Percentiles rank a stretch among this genome's conserved stretches.
phyloP scores from a whole-genome alignment of 1,140 invertebrate genomes.

The Sinonovacula constricta region DNA sequence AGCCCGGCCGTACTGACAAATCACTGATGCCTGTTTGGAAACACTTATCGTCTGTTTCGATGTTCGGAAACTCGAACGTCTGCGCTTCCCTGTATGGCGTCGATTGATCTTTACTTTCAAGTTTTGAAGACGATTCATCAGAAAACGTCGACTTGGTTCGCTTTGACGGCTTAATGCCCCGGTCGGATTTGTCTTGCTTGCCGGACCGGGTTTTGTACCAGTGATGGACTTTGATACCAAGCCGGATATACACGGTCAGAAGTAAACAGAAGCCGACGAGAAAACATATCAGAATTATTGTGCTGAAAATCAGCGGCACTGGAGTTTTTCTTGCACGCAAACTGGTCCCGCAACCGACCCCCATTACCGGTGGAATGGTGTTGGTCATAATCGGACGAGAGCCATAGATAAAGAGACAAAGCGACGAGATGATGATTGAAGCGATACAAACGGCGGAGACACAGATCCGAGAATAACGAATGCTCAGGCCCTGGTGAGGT shows the following conservation, averaged over 20 bases:
- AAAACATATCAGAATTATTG: constrained; percentile 38
- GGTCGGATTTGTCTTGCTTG: constrained; percentile 9
- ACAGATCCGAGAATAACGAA: constrained; percentile 21
- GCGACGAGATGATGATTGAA: constrained; percentile 2
- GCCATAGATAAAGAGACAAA: constrained; percentile 24
- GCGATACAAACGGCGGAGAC: background rate
- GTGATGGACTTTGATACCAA: constrained; percentile 32
- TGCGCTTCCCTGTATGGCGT: constrained; percentile 4
- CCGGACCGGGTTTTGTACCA: constrained; percentile 32
- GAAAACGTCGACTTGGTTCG: constrained; percentile 12
- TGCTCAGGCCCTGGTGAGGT: constrained; percentile 41
- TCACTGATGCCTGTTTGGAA: background rate
- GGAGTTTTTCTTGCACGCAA: constrained; percentile 10
- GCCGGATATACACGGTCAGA: constrained; percentile 15
- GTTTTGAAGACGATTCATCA: constrained; percentile 24
- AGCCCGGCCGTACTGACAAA: constrained; percentile 2
- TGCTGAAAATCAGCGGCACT: constrained; percentile 28
- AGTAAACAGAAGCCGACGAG: constrained; percentile 28
- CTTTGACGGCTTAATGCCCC: constrained; percentile 2
- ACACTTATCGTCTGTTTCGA: background rate
- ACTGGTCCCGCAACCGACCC: constrained; percentile 11
- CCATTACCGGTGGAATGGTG: background rate
- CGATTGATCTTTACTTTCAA: background rate
- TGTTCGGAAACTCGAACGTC: background rate
- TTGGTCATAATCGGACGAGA: constrained; percentile 13